Conservation (phyloP, 2,888 invertebrate species). For the Vesta saturnalis region DNA sequence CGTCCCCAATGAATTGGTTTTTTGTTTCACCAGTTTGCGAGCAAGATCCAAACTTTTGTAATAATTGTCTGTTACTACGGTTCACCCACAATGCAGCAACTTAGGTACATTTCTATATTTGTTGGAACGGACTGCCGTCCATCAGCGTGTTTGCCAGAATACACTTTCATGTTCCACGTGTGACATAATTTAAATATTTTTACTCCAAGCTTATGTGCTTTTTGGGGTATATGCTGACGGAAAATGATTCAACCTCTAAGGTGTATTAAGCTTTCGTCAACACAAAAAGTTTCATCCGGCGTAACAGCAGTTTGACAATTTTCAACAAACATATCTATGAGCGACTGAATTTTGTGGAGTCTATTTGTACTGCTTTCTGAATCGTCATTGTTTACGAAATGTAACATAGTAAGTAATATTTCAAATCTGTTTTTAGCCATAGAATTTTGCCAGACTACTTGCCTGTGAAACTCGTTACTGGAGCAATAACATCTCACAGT, state of each 20-base stretch:
- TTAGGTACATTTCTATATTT: constrained; percentile 32
- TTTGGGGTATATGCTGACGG: constrained; percentile 19
- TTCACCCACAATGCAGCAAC: background rate
- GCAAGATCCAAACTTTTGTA: background rate
- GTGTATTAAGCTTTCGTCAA: constrained; percentile 1
- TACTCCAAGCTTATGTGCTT: constrained; percentile 20
- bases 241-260: constrained; percentile 21
- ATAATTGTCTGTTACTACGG: background rate
- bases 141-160: constrained; percentile 7
- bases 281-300: background rate
- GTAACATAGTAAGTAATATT: background rate
- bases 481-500: too few species aligned
- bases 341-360: background rate
- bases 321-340: background rate
- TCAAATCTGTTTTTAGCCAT: constrained; percentile 6
- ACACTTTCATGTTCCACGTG: constrained; percentile 16
- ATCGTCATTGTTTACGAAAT: constrained; percentile 3
- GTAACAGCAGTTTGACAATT: background rate
- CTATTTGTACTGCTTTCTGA: background rate
- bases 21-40: background rate
- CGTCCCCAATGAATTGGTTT: background rate
- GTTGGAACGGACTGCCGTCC: constrained; percentile 7
- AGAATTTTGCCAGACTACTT: too few species aligned
- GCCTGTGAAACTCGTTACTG: too few species aligned
- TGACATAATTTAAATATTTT: constrained; percentile 23